These are phyloP conservation scores for Botrylloides violaceus DNA, from an alignment of 23 tunicate genomes.

Conservation along the genomic window DNA sequence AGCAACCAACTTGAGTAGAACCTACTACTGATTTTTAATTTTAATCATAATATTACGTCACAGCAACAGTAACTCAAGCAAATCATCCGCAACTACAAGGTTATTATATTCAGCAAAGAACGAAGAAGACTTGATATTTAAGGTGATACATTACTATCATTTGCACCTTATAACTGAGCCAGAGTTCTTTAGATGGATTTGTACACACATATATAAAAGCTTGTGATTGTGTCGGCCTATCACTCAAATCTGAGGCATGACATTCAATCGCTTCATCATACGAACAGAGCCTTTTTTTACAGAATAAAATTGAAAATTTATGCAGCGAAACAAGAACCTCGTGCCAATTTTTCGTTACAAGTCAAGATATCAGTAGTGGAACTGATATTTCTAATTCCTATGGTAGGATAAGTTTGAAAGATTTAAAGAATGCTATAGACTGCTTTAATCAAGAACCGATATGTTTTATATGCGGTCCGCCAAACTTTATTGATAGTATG, in stretches of 20 bases:
- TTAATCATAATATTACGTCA: too few relatives aligned
- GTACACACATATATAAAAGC: too few relatives aligned
- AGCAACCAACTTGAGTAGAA: too few relatives aligned
- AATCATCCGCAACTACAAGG: not conserved
- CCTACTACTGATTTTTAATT: too few relatives aligned
- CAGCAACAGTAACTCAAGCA: too few relatives aligned
- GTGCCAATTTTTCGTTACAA: too few relatives aligned
- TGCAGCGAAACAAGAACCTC: slow-evolving; percentile 20
- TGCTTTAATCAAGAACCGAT: slow-evolving; percentile 1
- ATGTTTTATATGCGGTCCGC: slow-evolving; percentile 82
- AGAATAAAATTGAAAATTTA: slow-evolving; percentile 48
- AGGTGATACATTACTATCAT: too few relatives aligned
- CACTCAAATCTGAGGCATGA: too few relatives aligned
- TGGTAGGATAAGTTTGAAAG: slow-evolving; percentile 13
- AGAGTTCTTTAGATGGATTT: too few relatives aligned
- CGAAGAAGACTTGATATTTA: slow-evolving; percentile 45
- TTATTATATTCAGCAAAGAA: slow-evolving; percentile 55
- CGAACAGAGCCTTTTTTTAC: not conserved
- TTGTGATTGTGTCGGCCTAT: too few relatives aligned
- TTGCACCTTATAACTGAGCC: too few relatives aligned
- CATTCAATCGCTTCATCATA: too few relatives aligned
- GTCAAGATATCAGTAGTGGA: not conserved
- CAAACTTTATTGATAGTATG: slow-evolving; percentile 54
- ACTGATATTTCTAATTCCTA: not conserved
- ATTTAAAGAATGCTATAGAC: not conserved